These are phyloP conservation scores for Leucoraja ocellata DNA, from an alignment of 2,797 vertebrate species.

Conservation along the genomic window DNA sequence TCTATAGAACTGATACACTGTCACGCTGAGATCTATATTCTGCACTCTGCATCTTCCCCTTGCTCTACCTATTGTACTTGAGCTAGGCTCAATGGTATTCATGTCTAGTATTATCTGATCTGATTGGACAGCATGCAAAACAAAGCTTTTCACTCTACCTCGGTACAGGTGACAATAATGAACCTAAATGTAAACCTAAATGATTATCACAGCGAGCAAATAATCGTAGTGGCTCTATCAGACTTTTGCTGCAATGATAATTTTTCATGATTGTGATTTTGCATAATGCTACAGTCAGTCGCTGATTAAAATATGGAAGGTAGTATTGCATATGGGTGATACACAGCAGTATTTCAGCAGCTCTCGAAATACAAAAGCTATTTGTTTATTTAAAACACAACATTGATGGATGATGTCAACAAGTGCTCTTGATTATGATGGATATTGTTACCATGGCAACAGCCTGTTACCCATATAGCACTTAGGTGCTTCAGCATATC, in stretches of 20 bases:
- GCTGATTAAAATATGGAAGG: slow-evolving; percentile 23
- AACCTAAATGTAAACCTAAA: not conserved
- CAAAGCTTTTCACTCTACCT: too few species aligned
- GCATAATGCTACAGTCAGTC: not conserved
- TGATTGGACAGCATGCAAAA: too few species aligned
- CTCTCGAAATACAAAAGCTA: slow-evolving; percentile 26
- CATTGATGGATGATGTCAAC: slow-evolving; percentile 36
- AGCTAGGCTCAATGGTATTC: too few species aligned
- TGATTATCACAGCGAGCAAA: not conserved
- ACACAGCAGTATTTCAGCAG: not conserved
- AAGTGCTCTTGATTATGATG: slow-evolving; percentile 34
- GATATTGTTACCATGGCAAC: slow-evolving; percentile 16
- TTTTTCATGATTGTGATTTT: not conserved
- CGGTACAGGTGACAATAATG: too few species aligned
- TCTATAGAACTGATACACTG: too few species aligned
- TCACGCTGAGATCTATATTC: too few species aligned
- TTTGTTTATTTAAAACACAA: slow-evolving; percentile 33
- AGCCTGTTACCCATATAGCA: slow-evolving; percentile 30
- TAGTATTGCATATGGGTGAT: not conserved
- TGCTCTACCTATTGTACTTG: too few species aligned
- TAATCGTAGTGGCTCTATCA: not conserved
- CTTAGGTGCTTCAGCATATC: slow-evolving; percentile 34
- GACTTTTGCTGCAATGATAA: not conserved
- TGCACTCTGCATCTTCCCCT: too few species aligned
- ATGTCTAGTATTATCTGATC: too few species aligned